These are phyloP conservation scores for Amaurobius ferox DNA, from an alignment of 2,888 invertebrate genomes.

Conservation along the genomic window DNA sequence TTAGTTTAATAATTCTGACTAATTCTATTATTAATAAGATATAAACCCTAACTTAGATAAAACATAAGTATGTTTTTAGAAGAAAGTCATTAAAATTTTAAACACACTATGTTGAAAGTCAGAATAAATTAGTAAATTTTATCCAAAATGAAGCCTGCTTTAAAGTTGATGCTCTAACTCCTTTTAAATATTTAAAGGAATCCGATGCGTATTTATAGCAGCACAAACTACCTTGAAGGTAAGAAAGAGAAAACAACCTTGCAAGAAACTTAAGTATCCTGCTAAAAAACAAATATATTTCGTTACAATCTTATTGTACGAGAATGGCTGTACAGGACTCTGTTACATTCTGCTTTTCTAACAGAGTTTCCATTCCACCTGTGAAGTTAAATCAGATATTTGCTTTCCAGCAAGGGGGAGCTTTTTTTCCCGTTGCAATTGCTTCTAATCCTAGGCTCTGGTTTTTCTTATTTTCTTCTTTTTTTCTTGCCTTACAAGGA, in stretches of 20 bases:
- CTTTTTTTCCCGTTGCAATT: conserved; percentile 32
- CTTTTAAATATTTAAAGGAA: background rate
- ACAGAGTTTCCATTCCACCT: conserved; percentile 17
- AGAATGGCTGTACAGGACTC: background rate
- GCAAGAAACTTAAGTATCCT: background rate
- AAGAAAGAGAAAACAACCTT: background rate
- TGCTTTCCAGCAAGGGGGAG: conserved; percentile 21
- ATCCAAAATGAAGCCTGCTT: background rate
- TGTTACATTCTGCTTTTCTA: conserved; percentile 4
- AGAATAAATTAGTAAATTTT: background rate
- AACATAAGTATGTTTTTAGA: background rate
- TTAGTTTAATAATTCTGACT: background rate
- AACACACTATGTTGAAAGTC: background rate
- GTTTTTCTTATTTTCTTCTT: conserved; percentile 18
- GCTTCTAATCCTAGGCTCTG: conserved; percentile 57
- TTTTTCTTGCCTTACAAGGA: conserved; percentile 30
- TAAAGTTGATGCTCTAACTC: background rate
- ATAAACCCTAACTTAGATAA: background rate
- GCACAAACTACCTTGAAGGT: background rate
- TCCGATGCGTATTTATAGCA: background rate
- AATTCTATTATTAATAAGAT: background rate
- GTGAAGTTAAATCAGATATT: conserved; percentile 55
- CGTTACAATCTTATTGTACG: conserved; percentile 28
- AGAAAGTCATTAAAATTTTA: background rate
- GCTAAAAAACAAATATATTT: conserved; percentile 21